Evolutionary conservation across 2,888 invertebrate species (phyloP).

Genomic region (Leptopilina myrica): DNA sequence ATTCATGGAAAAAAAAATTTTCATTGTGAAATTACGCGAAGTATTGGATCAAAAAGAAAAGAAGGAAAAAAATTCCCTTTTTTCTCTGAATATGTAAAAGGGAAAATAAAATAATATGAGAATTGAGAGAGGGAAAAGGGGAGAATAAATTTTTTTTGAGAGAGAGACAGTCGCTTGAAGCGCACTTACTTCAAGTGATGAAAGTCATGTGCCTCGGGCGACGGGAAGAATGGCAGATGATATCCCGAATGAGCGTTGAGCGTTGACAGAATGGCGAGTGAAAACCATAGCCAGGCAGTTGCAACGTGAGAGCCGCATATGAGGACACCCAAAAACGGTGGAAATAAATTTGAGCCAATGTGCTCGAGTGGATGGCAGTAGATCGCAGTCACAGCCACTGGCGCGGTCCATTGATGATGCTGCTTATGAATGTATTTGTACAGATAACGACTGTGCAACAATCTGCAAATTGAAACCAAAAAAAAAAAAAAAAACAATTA

Average conservation of each 20-base stretch:
- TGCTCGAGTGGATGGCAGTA: slow-evolving; percentile 89
- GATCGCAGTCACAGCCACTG: slow-evolving; percentile 88
- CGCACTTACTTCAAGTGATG: slow-evolving; percentile 87
- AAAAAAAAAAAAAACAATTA: not conserved
- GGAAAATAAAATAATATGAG: not conserved
- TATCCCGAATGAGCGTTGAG: slow-evolving; percentile 91
- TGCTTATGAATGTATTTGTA: slow-evolving; percentile 91
- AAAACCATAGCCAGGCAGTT: slow-evolving; percentile 88
- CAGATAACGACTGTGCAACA: slow-evolving; percentile 85
- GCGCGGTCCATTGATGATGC: slow-evolving; percentile 93
- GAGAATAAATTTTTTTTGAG: not conserved
- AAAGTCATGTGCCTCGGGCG: slow-evolving; percentile 92
- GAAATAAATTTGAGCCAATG: slow-evolving; percentile 86
- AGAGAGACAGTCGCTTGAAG: not conserved
- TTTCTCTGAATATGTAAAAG: too few species aligned
- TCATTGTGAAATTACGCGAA: too few species aligned
- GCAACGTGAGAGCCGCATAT: slow-evolving; percentile 87
- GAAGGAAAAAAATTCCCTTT: too few species aligned
- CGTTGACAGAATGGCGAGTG: slow-evolving; percentile 86
- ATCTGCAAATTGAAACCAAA: slow-evolving; percentile 74
- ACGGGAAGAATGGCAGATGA: slow-evolving; percentile 90
- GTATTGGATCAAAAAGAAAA: not conserved
- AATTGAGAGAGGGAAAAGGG: not conserved
- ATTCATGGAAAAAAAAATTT: too few species aligned
- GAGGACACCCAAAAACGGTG: slow-evolving; percentile 86